Base-by-base conservation (phyloP, 2,797 vertebrate species). In the Sebastes diaconus region DNA sequence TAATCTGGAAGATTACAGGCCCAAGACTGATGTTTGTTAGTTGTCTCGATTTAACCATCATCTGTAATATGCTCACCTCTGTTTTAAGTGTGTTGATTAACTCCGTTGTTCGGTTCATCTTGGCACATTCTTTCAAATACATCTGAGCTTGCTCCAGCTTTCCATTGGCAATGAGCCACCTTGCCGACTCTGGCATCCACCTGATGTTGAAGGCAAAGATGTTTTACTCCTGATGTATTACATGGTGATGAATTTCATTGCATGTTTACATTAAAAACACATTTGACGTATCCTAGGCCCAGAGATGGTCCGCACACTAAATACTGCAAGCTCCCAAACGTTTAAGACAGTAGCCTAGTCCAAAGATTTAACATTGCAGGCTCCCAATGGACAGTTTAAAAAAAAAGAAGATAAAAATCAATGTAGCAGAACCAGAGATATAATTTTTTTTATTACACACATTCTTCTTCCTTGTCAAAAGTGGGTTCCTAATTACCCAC, bases 101-200 rank as follows among this genome's bases (percentile, higher is more conserved):
- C 10, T 81, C 84, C 20, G 89, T 63, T 67, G 25, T 90, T 57
- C 22, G 46, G 83, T 96, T 96, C 84, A 95, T 95, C 55, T 81
- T 87, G 67, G 95, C 94, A 88, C 96, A 96, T 87, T 75, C 92
- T 59, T 84, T 77, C 80, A 96, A 67, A 87, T 95, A 95, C 52
- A 64, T 65, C 73, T 96, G 91, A 39, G 95, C 95, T 73, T 91
- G 63, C 9, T 91, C 87, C 61, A 93, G 52, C 78, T 88, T 94
- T 75, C 94, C 93, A 18, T 92, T 95, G 54, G 94, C 90, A 73
- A 96, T 94, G 36, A 96, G 93, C 95, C 95, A 96, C 75, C 95
- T 77, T 4, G 95, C 95, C 0, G 95, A 96, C 71, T 96, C 95
- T 12, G 95, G 95, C 61, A 95, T 66, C 95, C 95, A 96, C 83